phyloP scores from a whole-genome alignment of 2,888 invertebrate species.

The Athalia circularis region DNA sequence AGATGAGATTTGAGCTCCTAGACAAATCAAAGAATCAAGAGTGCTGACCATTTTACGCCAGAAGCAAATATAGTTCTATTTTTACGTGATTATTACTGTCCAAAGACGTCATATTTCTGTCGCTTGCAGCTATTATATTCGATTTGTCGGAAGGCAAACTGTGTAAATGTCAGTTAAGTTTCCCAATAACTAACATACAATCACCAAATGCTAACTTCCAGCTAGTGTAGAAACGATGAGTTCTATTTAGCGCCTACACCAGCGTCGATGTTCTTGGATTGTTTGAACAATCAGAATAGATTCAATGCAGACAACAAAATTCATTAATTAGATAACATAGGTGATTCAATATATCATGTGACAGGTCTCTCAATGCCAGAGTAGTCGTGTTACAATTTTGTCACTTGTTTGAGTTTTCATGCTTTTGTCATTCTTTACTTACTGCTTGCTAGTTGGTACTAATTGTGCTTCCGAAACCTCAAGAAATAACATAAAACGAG shows the following conservation, averaged over 20 bases:
- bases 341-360: neutral
- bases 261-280: neutral
- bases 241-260: too few species aligned
- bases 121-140: slow-evolving; percentile 60
- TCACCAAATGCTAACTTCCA: neutral
- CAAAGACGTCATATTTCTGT: slow-evolving; percentile 49
- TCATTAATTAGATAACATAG: neutral
- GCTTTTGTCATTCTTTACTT: neutral
- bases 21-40: too few species aligned
- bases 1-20: too few species aligned
- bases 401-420: neutral
- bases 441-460: neutral
- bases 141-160: slow-evolving; percentile 60
- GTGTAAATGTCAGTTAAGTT: slow-evolving; percentile 8
- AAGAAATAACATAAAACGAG: neutral
- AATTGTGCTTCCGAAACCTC: neutral
- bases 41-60: neutral
- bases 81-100: neutral
- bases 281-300: neutral
- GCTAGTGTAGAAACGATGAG: neutral
- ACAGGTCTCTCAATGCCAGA: slow-evolving; percentile 27
- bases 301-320: neutral
- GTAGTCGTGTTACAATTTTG: neutral
- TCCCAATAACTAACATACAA: slow-evolving; percentile 47
- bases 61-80: neutral